A percentile compares a stretch with the other conserved stretches of the same genome.
These are phyloP conservation scores for Heliangelus exortis DNA, from an alignment of 2,797 vertebrate species.

Conservation along the genomic window DNA sequence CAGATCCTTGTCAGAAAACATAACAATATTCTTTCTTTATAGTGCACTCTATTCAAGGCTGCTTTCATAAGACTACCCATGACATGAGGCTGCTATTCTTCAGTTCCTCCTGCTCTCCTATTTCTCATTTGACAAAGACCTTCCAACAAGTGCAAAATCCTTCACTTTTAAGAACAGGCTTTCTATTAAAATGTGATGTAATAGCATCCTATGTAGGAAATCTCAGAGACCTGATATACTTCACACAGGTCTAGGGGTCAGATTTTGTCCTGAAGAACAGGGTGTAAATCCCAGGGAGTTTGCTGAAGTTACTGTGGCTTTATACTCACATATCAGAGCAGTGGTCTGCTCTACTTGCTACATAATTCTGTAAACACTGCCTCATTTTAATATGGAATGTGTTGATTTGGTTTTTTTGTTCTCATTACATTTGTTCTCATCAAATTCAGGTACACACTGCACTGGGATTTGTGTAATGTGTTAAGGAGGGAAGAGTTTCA, in stretches of 20 bases:
- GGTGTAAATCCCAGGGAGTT: background rate
- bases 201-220: background rate
- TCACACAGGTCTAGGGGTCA: background rate
- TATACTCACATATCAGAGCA: background rate
- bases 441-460: background rate
- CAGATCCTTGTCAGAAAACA: conserved; percentile 60
- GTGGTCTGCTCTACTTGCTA: background rate
- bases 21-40: conserved; percentile 65
- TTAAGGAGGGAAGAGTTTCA: background rate
- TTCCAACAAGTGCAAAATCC: conserved; percentile 49
- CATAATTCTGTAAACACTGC: background rate
- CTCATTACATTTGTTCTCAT: background rate
- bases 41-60: conserved; percentile 62
- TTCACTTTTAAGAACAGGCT: conserved; percentile 37
- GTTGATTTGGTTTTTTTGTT: conserved; percentile 11
- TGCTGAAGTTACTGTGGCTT: background rate
- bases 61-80: conserved; percentile 44
- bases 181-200: conserved; percentile 44
- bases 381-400: background rate
- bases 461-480: background rate
- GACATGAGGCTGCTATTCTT: conserved; percentile 63
- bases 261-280: background rate
- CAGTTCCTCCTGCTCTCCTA: conserved; percentile 41
- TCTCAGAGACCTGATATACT: background rate
- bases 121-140: conserved; percentile 53